Evolutionary conservation across 53 echinoderm and acorn worm species (phyloP), one percentile per base, ranked within the genome.

Genomic region (Paracentrotus lividus): DNA sequence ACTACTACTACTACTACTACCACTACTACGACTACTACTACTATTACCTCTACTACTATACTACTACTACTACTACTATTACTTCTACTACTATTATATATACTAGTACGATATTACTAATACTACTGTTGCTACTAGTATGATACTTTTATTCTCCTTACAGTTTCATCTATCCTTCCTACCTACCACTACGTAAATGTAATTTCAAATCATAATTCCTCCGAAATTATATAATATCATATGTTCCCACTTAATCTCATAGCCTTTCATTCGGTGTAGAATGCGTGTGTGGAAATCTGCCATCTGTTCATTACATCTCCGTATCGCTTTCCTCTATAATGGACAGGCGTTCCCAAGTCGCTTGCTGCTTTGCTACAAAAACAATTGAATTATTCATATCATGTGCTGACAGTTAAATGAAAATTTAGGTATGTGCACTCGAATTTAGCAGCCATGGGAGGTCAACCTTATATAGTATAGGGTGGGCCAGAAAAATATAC

Each of bases 381-480:
- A 78, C 78, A 78, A 78, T 78, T 78, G 78, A 78, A 78, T 78
- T 78, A 78, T 78, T 78, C 78, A 78, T 78, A 47, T 78, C 78
- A 78, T 78, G 78, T 78, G n/a, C 78, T 44, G 16, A 8, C 43
- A 78, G 47, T 45, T n/a, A 78, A 78, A 78, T 45, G 78, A 78
- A 78, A 78, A 45, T 78, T 44, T 45, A 45, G 26, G 32, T 45
- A 43, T 36, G n/a, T n/a, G 69, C 38, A 31, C 38, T 38, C 36
- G 32, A 69, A 69, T 69, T 38, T 69, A 14, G 13, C 69, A 13
- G 3, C 34, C 69, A 69, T 5, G 68, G 4, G 5, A 61, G 26
- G 1, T 61, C 8, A 60, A 60, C n/a, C n/a, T n/a, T n/a, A n/a
- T n/a, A n/a, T n/a, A n/a, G n/a, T n/a, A n/a, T n/a, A n/a, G n/a